Percentiles rank a stretch among this genome's conserved stretches.
These are phyloP conservation scores for Conchocele bisecta DNA, from an alignment of 2,888 invertebrate species.

Conservation along the genomic window DNA sequence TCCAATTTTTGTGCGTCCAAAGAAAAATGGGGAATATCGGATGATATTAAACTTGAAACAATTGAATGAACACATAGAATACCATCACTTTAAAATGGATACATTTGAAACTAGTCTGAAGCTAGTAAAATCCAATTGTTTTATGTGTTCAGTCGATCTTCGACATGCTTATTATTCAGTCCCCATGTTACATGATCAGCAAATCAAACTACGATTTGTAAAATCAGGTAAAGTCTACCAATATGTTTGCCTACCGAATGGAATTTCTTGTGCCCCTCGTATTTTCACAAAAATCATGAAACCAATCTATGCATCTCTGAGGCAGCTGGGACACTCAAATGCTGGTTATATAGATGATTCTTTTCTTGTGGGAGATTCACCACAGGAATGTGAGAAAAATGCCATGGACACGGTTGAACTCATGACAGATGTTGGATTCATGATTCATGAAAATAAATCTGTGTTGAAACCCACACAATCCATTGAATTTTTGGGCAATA, in stretches of 20 bases:
- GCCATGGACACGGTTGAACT: conserved; percentile 1
- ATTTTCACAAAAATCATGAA: conserved; percentile 9
- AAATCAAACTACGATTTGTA: neutral
- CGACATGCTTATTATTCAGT: neutral
- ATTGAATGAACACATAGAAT: neutral
- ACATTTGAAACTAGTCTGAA: neutral
- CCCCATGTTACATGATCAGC: neutral
- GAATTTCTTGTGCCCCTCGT: conserved; percentile 39
- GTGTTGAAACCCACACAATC: conserved; percentile 23
- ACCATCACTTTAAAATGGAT: neutral
- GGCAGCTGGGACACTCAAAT: conserved; percentile 30
- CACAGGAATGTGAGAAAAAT: conserved; percentile 21
- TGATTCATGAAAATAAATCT: conserved; percentile 30
- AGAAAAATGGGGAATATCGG: neutral
- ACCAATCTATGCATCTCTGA: conserved; percentile 7
- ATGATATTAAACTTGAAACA: neutral
- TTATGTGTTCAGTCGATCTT: too few relatives aligned
- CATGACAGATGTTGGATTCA: conserved; percentile 31
- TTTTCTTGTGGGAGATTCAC: conserved; percentile 16
- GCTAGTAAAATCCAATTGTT: neutral
- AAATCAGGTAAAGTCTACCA: conserved; percentile 19
- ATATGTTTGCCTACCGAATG: conserved; percentile 33
- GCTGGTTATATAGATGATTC: conserved; percentile 50
- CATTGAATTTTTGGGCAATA: conserved; percentile 34
- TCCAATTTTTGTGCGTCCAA: neutral